A percentile compares a stretch with the other conserved stretches of the same genome.
These are phyloP conservation scores for Peromyscus polionotus DNA, from an alignment of 2,113 vertebrate species.

Conservation along the genomic window DNA sequence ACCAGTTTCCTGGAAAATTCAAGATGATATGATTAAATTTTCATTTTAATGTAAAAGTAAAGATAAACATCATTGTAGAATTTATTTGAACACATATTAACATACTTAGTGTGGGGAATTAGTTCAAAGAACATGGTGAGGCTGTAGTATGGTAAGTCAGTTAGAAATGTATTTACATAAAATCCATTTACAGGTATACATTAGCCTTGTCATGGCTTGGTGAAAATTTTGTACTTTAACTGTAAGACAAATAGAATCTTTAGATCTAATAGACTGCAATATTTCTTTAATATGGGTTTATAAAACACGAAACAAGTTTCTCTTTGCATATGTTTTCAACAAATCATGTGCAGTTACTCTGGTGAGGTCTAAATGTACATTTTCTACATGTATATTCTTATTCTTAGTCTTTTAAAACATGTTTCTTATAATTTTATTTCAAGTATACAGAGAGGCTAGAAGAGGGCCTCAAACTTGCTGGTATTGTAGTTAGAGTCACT, in stretches of 20 bases:
- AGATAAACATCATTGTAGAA: neutral
- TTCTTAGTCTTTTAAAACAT: neutral
- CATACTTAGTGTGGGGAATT: rapidly evolving
- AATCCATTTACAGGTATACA: neutral
- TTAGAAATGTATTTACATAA: neutral
- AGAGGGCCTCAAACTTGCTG: neutral
- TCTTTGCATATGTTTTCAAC: neutral
- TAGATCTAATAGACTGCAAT: neutral
- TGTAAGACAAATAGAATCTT: neutral
- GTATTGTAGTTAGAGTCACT: neutral
- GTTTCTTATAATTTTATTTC: neutral
- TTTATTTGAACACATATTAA: neutral
- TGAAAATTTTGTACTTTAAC: neutral
- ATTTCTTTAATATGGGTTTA: neutral
- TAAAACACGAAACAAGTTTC: neutral
- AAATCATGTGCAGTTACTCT: neutral
- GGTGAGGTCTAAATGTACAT: neutral
- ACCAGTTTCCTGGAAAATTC: neutral
- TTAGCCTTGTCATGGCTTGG: neutral
- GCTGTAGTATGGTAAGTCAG: neutral
- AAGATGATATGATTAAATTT: neutral
- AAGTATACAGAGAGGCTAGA: neutral
- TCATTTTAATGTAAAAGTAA: neutral
- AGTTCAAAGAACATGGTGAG: neutral
- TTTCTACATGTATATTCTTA: neutral